phyloP scores from a whole-genome alignment of 2,797 vertebrate genomes.

The Paedocypris micromegethes region DNA sequence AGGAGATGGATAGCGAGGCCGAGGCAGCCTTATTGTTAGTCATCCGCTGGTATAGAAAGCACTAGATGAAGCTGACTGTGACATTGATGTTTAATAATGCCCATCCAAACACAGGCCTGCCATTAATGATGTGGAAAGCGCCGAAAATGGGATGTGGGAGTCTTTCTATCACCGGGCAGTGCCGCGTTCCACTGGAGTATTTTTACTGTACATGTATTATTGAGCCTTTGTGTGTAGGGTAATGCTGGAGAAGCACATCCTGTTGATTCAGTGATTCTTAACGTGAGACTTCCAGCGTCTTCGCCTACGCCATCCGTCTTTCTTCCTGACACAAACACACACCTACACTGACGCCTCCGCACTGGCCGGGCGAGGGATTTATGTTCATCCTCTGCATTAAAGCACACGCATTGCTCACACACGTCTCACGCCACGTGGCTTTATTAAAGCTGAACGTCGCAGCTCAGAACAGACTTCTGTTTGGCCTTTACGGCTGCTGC shows the following conservation, averaged over 20 bases:
- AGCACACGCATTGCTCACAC: slow-evolving; percentile 1
- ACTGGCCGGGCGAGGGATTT: background rate
- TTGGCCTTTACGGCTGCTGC: no score
- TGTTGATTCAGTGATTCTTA: background rate
- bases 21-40: slow-evolving; percentile 17
- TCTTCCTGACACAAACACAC: slow-evolving; percentile 19
- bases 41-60: background rate
- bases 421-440: background rate
- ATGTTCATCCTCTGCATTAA: background rate
- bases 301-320: slow-evolving; percentile 9
- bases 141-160: slow-evolving; percentile 5
- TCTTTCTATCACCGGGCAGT: background rate
- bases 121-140: background rate
- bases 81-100: slow-evolving; percentile 23
- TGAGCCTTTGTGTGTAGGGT: background rate
- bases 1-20: slow-evolving; percentile 1
- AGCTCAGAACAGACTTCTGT: background rate
- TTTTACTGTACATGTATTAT: background rate
- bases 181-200: background rate
- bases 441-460: background rate
- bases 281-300: slow-evolving; percentile 8
- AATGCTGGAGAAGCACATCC: background rate
- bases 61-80: slow-evolving; percentile 26
- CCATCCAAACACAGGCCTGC: slow-evolving; percentile 1
- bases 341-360: slow-evolving; percentile 18